Evolutionary conservation across 2,113 vertebrate species (phyloP), one percentile per base, ranked within the genome.

Genomic region (Dolichallabes microphthalmus): DNA sequence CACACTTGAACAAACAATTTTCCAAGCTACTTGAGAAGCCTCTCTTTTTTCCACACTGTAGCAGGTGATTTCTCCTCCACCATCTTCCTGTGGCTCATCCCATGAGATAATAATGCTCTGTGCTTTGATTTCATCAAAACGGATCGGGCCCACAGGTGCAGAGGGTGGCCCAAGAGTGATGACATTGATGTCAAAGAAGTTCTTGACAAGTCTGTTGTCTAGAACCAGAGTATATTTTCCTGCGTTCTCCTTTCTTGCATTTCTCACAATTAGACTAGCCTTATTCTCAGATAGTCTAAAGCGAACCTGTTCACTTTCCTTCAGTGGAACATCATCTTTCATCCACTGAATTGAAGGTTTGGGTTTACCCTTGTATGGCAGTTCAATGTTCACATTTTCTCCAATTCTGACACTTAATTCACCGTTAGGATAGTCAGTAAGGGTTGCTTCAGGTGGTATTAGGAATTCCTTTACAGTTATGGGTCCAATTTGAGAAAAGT

Each of bases 31-130:
- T 87, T 98, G 97, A 85, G 97, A 97, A 75, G 96, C 96, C 94
- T 99, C 97, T 82, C 97, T 95, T 90, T 99, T 99, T 90, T 99
- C 98, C 87, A 99, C 96, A 76, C 96, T 98, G 90, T 99, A 99
- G 86, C 96, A 97, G 52, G 97, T 98, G 89, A 99, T 97, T 93
- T 99, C 98, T 90, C 96, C 96, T 89, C 98, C 98, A 73, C 98
- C 98, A 0, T 99, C 90, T 73, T 99, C 97, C 83, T 97, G 95
- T 53, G 98, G 97, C 89, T 93, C 91, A 80, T 97, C 95, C 98
- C 98, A 99, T 82, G 98, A 98, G 84, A 99, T 95, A 86, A 99
- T 96, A 82, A 96, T 94, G 86, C 96, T 96, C 83, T 99, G 96
- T 88, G 98, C 96, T 94, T 97, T 99, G 89, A 99, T 95, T 93